These are phyloP conservation scores for Elmis aenea DNA, from an alignment of 2,888 invertebrate species.

Conservation along the genomic window DNA sequence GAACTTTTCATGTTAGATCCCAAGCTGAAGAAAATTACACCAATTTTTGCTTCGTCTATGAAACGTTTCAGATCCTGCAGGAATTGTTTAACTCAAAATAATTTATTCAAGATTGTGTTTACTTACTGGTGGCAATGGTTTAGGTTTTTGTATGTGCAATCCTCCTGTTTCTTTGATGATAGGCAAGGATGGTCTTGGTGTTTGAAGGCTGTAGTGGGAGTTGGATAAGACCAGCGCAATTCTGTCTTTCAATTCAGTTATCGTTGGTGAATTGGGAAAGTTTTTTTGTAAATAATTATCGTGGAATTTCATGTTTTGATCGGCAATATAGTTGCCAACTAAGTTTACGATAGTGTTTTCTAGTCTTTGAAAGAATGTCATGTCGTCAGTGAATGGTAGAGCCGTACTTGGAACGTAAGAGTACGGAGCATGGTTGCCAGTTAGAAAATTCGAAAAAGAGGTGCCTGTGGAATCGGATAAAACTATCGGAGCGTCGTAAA, in stretches of 20 bases:
- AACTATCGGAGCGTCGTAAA: constrained; percentile 37
- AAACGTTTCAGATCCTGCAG: constrained; percentile 17
- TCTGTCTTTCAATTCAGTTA: constrained; percentile 16
- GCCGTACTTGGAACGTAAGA: constrained; percentile 36
- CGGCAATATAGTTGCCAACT: not conserved
- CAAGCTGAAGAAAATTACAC: constrained; percentile 24
- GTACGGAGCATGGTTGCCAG: constrained; percentile 35
- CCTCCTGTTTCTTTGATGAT: constrained; percentile 30
- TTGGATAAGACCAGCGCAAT: constrained; percentile 25
- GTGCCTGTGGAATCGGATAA: constrained; percentile 30
- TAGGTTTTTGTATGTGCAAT: constrained; percentile 19
- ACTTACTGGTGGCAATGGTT: constrained; percentile 19
- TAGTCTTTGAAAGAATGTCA: constrained; percentile 4
- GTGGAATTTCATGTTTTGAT: constrained; percentile 19
- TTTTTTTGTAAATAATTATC: constrained; percentile 24
- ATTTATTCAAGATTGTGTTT: too few species aligned
- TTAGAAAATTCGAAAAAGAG: constrained; percentile 25
- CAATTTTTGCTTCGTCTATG: constrained; percentile 20
- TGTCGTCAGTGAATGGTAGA: constrained; percentile 18
- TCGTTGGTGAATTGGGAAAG: constrained; percentile 19
- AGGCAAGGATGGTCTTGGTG: constrained; percentile 25
- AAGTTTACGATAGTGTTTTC: constrained; percentile 1
- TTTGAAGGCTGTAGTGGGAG: constrained; percentile 23
- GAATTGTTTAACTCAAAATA: too few species aligned
- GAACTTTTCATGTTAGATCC: constrained; percentile 19